Percentiles rank a stretch among this genome's conserved stretches.
Conservation (phyloP, 2,888 invertebrate species). For the Chaitophorus viminalis region DNA sequence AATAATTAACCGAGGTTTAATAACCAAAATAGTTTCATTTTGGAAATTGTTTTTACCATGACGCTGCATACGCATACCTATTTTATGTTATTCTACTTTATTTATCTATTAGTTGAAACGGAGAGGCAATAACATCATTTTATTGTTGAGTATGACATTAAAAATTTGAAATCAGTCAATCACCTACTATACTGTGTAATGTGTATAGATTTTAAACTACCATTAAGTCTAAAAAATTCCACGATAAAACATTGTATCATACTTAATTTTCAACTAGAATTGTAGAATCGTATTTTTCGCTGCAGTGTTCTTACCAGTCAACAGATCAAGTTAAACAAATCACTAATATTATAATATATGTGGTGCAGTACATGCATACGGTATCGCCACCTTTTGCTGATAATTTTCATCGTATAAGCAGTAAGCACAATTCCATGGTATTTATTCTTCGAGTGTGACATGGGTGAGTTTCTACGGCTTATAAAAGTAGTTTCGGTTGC, state of each 20-base stretch:
- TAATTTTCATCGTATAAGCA: too few relatives aligned
- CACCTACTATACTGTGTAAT: neutral
- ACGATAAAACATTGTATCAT: neutral
- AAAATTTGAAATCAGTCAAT: constrained; percentile 15
- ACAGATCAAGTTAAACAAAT: too few relatives aligned
- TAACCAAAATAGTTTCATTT: neutral
- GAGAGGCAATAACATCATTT: neutral
- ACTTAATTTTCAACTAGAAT: neutral
- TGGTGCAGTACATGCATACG: too few relatives aligned
- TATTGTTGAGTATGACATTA: neutral
- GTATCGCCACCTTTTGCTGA: too few relatives aligned
- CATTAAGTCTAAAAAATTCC: constrained; percentile 10
- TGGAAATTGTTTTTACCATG: neutral
- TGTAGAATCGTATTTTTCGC: too few relatives aligned
- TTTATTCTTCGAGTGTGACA: too few relatives aligned
- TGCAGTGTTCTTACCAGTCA: too few relatives aligned
- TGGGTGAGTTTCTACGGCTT: too few relatives aligned
- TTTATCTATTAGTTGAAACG: neutral
- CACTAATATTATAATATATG: too few relatives aligned
- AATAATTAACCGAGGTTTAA: too few relatives aligned
- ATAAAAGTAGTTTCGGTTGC: too few relatives aligned
- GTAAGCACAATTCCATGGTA: too few relatives aligned
- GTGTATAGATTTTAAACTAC: constrained; percentile 14
- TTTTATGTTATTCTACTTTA: neutral
- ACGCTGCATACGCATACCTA: neutral